A percentile compares a stretch with the other conserved stretches of the same genome.
These are phyloP conservation scores for Poecilobothrus nobilitatus DNA, from an alignment of 2,888 invertebrate genomes.

Conservation along the genomic window DNA sequence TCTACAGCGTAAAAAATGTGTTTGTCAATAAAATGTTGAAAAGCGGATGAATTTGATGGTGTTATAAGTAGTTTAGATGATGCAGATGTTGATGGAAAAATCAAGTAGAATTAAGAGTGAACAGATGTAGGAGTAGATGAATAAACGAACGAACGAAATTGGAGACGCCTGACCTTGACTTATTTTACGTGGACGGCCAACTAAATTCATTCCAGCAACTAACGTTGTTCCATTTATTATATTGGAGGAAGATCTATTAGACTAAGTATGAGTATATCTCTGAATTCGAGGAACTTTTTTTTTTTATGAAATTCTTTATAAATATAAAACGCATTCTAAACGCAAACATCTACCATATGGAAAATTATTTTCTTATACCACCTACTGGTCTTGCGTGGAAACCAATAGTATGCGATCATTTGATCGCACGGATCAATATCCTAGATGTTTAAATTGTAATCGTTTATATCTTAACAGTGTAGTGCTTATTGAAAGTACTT, in stretches of 20 bases:
- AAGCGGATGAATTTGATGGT: no score
- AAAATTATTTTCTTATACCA: conserved; percentile 23
- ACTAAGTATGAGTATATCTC: background rate
- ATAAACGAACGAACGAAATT: background rate
- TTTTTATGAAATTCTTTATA: conserved; percentile 7
- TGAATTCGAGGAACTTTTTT: background rate
- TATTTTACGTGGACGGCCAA: background rate
- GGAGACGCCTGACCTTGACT: background rate
- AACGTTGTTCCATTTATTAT: background rate
- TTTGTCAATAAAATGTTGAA: no score
- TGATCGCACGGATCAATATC: conserved; percentile 18
- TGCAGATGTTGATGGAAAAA: no score
- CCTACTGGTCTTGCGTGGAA: conserved; percentile 21
- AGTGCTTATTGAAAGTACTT: conserved; percentile 16
- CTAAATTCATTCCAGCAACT: background rate
- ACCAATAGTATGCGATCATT: conserved; percentile 20
- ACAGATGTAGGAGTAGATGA: no score
- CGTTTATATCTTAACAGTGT: conserved; percentile 13
- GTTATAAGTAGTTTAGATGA: no score
- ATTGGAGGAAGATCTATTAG: background rate
- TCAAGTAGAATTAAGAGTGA: no score
- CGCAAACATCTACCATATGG: conserved; percentile 19
- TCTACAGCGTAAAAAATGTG: no score
- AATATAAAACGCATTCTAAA: conserved; percentile 13
- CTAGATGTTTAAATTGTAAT: conserved; percentile 18